Evolutionary conservation across 2,888 invertebrate species (phyloP).

Genomic region (Phanerotoma sp.): DNA sequence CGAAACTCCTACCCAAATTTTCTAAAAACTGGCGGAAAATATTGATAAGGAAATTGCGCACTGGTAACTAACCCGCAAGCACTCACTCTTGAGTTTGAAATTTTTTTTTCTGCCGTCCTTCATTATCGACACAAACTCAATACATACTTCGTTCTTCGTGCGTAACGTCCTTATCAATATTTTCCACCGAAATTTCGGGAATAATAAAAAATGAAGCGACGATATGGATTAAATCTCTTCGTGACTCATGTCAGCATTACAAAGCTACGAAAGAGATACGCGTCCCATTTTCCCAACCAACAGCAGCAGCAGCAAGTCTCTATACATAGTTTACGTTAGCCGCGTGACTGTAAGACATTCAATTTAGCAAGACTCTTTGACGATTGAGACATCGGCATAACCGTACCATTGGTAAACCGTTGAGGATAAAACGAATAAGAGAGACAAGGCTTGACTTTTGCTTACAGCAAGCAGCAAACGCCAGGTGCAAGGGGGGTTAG

Average conservation of each 20-base stretch:
- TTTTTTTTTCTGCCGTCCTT: too few relatives aligned
- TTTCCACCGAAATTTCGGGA: background rate
- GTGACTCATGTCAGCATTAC: background rate
- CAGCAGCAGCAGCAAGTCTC: slow-evolving; percentile 8
- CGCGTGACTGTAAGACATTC: slow-evolving; percentile 41
- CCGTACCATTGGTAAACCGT: slow-evolving; percentile 43
- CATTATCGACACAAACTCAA: too few relatives aligned
- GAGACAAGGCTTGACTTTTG: slow-evolving; percentile 9
- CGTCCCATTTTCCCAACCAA: slow-evolving; percentile 14
- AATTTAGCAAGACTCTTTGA: slow-evolving; percentile 48
- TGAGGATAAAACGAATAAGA: slow-evolving; percentile 30
- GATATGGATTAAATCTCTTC: background rate
- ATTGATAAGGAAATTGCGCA: too few relatives aligned
- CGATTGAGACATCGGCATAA: slow-evolving; percentile 50
- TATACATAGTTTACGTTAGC: slow-evolving; percentile 16
- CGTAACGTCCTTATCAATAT: too few relatives aligned
- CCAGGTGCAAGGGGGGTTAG: background rate
- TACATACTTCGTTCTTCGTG: background rate
- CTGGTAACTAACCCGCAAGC: too few relatives aligned
- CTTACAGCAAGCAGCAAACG: background rate
- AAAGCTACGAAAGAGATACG: slow-evolving; percentile 5
- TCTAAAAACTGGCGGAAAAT: too few relatives aligned
- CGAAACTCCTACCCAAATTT: too few relatives aligned
- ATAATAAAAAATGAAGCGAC: background rate
- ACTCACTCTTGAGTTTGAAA: too few relatives aligned